Percentiles rank a stretch among this genome's conserved stretches.
Conservation (phyloP, 2,888 invertebrate genomes). For the Poecilus cupreus region DNA sequence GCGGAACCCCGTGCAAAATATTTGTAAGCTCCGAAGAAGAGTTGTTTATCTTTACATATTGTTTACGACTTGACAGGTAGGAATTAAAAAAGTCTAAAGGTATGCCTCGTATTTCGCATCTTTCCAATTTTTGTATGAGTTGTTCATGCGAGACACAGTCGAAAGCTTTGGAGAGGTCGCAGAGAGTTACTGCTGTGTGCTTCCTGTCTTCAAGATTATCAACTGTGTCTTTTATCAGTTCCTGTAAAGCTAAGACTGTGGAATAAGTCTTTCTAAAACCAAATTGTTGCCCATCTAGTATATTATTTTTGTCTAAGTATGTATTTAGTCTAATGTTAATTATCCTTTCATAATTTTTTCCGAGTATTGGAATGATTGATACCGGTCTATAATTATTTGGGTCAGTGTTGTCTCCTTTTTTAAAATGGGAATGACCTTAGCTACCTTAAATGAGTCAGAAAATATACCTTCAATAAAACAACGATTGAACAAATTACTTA, state of each 20-base stretch:
- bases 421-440: conserved; percentile 3
- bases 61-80: conserved; percentile 60
- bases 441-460: conserved; percentile 6
- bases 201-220: not conserved
- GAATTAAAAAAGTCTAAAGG: conserved; percentile 60
- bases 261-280: not conserved
- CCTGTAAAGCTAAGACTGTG: not conserved
- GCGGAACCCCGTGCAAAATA: conserved; percentile 62
- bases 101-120: conserved; percentile 59
- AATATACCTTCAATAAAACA: not conserved
- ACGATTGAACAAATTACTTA: conserved; percentile 4
- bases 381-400: conserved; percentile 19
- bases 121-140: conserved; percentile 53
- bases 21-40: conserved; percentile 31
- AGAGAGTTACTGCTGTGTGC: not conserved
- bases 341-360: conserved; percentile 6
- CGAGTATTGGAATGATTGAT: conserved; percentile 30
- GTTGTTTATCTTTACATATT: conserved; percentile 61
- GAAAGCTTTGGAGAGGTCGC: conserved; percentile 60
- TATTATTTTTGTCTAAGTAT: not conserved
- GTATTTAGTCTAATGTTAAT: not conserved
- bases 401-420: conserved; percentile 14
- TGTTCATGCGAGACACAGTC: conserved; percentile 60
- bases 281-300: not conserved
- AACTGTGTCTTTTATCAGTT: not conserved